Base-by-base conservation (phyloP, 2,888 invertebrate genomes). In the Agapostemon virescens region DNA sequence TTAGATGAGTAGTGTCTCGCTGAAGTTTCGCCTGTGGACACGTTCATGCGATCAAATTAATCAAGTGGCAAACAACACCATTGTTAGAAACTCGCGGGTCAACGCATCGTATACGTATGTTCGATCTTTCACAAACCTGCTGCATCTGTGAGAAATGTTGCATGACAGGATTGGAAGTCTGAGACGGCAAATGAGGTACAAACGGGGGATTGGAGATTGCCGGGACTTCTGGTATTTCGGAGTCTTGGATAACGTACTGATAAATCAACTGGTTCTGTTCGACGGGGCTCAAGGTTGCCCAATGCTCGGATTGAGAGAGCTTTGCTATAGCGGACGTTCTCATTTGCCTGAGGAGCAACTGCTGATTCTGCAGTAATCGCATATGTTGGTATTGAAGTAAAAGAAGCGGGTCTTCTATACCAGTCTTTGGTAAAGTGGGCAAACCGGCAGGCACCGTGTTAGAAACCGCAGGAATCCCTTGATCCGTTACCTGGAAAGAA, bases 141-240 rank as follows among this genome's bases (percentile, higher is more conserved):
- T 94, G 94, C 93, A 94, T 93, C 89, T 94, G 94, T 90, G 91
- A 94, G 76, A 94, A 94, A 89, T 94, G 93, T 79, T 94, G 94
- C 93, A 94, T 93, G 68, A 94, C 92, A 76, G 94, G 94, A 91
- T 94, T 94, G 42, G 93, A 88, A 63, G 93, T 88, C 49, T 90
- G 90, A 63, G 93, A 88, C n/a, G 92, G 89, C 17, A 92, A 86
- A 33, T 90, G 88, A 85, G 93, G 92, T 75, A 93, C 92, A 86
- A 93, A 93, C 55, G 91, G 90, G 79, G 88, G 89, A 6, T 89
- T 84, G 58, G 90, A 80, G 36, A 91, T 88, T 63, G 90, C 86
- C 71, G 63, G 63, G 11, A 92, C 85, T 42, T 91, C 92, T 6
- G 91, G 88, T 42, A 91, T 90, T 88, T 92, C 89, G 72, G 91